Percentiles rank a stretch among this genome's conserved stretches.
Conservation (phyloP, 2,888 invertebrate species). For the Hetaerina titia region DNA sequence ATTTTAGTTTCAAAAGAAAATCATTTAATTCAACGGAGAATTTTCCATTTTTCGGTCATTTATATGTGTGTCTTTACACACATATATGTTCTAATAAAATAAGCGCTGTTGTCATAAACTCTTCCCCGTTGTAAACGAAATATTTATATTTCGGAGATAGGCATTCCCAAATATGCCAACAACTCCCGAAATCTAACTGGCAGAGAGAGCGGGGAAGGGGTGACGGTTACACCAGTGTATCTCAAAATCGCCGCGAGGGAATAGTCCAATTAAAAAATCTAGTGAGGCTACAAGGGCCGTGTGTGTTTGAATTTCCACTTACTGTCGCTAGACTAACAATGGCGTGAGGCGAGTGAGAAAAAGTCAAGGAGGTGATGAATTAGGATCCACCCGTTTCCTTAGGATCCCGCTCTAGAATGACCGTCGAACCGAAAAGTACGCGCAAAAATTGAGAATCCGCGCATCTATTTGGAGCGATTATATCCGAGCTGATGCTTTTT, state of each 20-base stretch:
- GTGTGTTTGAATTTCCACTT: background rate
- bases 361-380: background rate
- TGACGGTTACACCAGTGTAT: background rate
- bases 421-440: background rate
- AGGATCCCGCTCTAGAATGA: background rate
- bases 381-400: background rate
- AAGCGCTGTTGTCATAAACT: too few relatives aligned
- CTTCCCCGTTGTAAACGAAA: too few relatives aligned
- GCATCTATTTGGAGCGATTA: slow-evolving; percentile 17
- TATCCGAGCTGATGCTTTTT: background rate
- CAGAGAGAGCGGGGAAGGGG: background rate
- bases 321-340: background rate
- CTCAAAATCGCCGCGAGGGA: background rate
- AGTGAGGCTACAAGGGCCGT: background rate
- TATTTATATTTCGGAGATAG: too few relatives aligned
- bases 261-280: background rate
- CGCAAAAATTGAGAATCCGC: background rate
- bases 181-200: too few relatives aligned
- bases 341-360: background rate
- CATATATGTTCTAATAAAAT: too few relatives aligned
- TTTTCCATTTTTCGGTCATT: too few relatives aligned
- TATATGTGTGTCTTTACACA: too few relatives aligned
- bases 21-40: too few relatives aligned
- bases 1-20: too few relatives aligned
- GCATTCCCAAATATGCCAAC: too few relatives aligned